These are phyloP conservation scores for Myotis planiceps DNA, from an alignment of 2,797 vertebrate genomes.

Conservation along the genomic window DNA sequence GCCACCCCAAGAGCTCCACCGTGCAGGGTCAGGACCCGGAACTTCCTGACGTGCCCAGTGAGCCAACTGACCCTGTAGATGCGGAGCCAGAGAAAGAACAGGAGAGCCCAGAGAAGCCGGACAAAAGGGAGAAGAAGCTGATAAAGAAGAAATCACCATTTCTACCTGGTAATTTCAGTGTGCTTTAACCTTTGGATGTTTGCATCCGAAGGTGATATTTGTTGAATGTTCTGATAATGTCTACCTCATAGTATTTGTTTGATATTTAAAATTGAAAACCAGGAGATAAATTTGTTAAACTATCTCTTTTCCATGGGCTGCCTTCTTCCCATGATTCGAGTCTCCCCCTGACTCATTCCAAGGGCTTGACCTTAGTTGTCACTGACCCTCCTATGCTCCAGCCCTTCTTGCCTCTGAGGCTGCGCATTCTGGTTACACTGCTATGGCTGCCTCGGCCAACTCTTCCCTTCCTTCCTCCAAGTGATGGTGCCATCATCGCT, in stretches of 20 bases:
- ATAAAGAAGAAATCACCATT: constrained; percentile 94
- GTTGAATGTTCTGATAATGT: neutral
- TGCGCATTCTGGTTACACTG: neutral
- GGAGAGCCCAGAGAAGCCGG: constrained; percentile 88
- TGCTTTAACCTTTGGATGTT: no score
- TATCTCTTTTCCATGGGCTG: neutral
- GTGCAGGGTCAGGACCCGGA: constrained; percentile 84
- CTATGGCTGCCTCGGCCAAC: neutral
- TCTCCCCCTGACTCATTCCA: fast-evolving
- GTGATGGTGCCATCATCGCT: fast-evolving
- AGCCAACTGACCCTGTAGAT: constrained; percentile 79
- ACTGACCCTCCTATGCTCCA: neutral
- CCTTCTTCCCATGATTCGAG: neutral
- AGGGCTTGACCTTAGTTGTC: neutral
- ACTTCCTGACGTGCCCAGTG: constrained; percentile 76
- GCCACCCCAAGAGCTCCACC: constrained; percentile 80
- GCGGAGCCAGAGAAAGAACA: constrained; percentile 87
- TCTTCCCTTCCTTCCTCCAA: neutral
- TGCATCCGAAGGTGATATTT: neutral
- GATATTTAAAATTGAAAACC: neutral
- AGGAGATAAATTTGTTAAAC: neutral
- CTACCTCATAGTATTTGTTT: neutral
- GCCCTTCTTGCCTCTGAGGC: neutral
- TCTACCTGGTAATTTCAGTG: constrained; percentile 91
- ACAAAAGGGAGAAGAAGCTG: constrained; percentile 93